A percentile compares a stretch with the other conserved stretches of the same genome.
Conservation (phyloP, 2,888 invertebrate genomes). For the Cantharis rustica region DNA sequence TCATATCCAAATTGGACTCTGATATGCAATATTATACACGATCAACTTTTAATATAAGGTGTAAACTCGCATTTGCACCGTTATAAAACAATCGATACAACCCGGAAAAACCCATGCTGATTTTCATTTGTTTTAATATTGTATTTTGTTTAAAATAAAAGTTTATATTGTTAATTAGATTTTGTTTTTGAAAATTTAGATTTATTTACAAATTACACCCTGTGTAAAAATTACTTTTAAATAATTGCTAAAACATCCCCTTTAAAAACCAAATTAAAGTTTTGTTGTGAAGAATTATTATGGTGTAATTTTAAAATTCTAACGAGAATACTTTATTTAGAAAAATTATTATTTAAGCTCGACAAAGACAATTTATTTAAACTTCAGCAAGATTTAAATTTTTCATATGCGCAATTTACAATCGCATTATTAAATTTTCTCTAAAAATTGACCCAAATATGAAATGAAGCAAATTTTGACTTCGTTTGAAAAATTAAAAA, state of each 20-base stretch:
- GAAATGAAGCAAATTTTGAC: slow-evolving; percentile 1
- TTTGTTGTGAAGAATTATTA: not conserved
- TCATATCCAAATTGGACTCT: too few species aligned
- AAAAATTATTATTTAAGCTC: not conserved
- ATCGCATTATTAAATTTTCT: not conserved
- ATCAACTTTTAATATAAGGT: too few species aligned
- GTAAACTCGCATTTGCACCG: too few species aligned
- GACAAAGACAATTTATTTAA: not conserved
- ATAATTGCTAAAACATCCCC: not conserved
- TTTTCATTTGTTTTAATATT: too few species aligned
- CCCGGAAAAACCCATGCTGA: too few species aligned
- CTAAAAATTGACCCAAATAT: slow-evolving; percentile 10
- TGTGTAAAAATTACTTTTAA: not conserved
- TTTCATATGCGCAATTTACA: not conserved
- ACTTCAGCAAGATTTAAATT: not conserved
- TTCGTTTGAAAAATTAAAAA: not conserved
- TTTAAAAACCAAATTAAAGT: not conserved
- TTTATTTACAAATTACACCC: too few species aligned
- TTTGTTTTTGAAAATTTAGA: too few species aligned
- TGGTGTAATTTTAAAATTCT: not conserved
- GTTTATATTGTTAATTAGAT: too few species aligned
- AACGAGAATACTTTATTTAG: not conserved
- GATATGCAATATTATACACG: too few species aligned
- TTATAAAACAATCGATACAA: too few species aligned
- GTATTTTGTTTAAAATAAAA: too few species aligned